phyloP scores from a whole-genome alignment of 2,888 invertebrate genomes.

The Terebella lapidaria region DNA sequence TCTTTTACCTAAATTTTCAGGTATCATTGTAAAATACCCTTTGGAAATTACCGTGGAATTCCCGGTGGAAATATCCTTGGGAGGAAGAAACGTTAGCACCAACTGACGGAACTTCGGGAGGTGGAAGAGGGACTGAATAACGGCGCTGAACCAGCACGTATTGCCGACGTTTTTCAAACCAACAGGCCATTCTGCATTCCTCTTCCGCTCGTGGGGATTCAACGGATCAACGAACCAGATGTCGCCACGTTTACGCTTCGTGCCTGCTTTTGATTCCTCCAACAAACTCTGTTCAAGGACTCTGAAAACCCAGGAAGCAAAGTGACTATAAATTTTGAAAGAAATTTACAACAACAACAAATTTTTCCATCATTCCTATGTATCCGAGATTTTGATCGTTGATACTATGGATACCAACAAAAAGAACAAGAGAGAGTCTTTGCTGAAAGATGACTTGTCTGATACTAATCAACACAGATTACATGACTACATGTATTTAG shows the following conservation, averaged over 20 bases:
- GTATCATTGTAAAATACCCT: too few species aligned
- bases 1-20: too few species aligned
- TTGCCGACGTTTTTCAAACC: conserved; percentile 57
- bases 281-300: conserved; percentile 53
- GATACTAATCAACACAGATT: too few species aligned
- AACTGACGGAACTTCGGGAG: conserved; percentile 52
- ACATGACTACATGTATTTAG: too few species aligned
- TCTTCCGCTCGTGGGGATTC: conserved; percentile 51
- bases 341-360: not conserved
- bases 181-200: conserved; percentile 51
- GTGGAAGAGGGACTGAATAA: conserved; percentile 55
- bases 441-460: too few species aligned
- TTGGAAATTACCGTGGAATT: too few species aligned
- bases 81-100: conserved; percentile 46
- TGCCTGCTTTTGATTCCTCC: conserved; percentile 52
- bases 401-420: too few species aligned
- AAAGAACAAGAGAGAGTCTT: too few species aligned
- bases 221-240: conserved; percentile 53
- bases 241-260: conserved; percentile 51
- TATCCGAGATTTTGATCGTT: not conserved
- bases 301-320: not conserved
- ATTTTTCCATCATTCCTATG: not conserved
- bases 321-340: too few species aligned
- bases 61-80: too few species aligned
- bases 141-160: conserved; percentile 57